These are phyloP conservation scores for Anolis apletophallus DNA, from an alignment of 2,797 vertebrate genomes.

Conservation along the genomic window DNA sequence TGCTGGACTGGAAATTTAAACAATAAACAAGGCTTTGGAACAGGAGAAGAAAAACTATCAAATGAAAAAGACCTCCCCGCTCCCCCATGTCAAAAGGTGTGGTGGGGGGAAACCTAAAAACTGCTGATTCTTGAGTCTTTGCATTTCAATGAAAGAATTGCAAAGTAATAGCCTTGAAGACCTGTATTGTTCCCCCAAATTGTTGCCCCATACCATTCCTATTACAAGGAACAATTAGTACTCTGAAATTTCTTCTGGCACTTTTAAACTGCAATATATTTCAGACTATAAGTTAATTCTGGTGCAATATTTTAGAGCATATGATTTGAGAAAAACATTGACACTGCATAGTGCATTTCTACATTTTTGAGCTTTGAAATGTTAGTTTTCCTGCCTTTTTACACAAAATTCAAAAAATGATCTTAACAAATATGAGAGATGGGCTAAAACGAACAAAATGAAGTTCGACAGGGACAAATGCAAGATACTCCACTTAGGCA, in stretches of 20 bases:
- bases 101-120: not conserved
- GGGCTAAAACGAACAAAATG: too few relatives aligned
- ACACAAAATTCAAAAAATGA: too few relatives aligned
- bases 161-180: not conserved
- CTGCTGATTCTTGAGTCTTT: conserved; percentile 10
- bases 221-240: not conserved
- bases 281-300: not conserved
- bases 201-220: not conserved
- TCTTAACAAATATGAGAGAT: too few relatives aligned
- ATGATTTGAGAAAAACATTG: not conserved
- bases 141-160: conserved; percentile 20
- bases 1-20: conserved; percentile 24
- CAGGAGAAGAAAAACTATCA: not conserved
- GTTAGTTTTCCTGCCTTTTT: not conserved
- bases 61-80: not conserved
- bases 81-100: not conserved
- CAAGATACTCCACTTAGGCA: too few relatives aligned
- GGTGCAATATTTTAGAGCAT: not conserved
- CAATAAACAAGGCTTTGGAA: conserved; percentile 17
- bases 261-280: not conserved
- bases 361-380: too few relatives aligned
- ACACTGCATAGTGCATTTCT: not conserved
- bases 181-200: not conserved
- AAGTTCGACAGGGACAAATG: too few relatives aligned
- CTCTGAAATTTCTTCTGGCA: not conserved